Evolutionary conservation across 2,113 vertebrate genomes (phyloP).

Genomic region (Anoplopoma fimbria): DNA sequence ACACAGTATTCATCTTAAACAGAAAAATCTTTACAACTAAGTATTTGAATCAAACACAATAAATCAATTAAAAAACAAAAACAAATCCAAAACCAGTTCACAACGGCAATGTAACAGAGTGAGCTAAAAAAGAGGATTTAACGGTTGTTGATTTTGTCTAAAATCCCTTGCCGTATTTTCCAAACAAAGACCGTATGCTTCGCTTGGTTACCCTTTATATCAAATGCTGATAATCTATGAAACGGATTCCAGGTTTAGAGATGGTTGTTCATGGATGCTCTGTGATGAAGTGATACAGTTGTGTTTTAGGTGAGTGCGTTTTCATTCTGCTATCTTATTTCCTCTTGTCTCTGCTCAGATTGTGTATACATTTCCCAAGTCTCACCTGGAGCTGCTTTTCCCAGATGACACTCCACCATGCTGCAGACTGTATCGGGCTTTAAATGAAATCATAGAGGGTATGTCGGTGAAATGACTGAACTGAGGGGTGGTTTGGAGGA

Average conservation of each 20-base stretch:
- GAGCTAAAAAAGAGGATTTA: constrained; percentile 29
- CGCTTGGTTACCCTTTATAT: constrained; percentile 48
- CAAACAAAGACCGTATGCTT: constrained; percentile 48
- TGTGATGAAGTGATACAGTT: constrained; percentile 43
- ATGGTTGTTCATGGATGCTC: constrained; percentile 37
- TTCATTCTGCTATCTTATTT: constrained; percentile 33
- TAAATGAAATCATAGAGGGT: constrained; percentile 61
- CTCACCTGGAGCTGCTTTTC: constrained; percentile 38
- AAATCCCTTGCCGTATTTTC: constrained; percentile 28
- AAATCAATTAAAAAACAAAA: background rate
- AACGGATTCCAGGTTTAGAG: constrained; percentile 55
- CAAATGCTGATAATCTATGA: constrained; percentile 59
- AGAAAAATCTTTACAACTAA: background rate
- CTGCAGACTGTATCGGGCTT: constrained; percentile 34
- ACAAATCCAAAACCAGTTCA: background rate
- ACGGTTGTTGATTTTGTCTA: constrained; percentile 40
- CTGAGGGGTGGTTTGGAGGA: constrained; percentile 39
- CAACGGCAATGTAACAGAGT: background rate
- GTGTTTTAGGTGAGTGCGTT: constrained; percentile 33
- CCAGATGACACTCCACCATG: constrained; percentile 38
- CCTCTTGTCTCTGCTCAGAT: constrained; percentile 47
- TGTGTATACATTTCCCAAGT: constrained; percentile 53
- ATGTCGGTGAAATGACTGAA: constrained; percentile 51
- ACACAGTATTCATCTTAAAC: background rate
- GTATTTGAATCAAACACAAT: background rate